A percentile compares a stretch with the other conserved stretches of the same genome.
phyloP scores from a whole-genome alignment of 2,888 invertebrate species.

The Sinhomidia bicolor region DNA sequence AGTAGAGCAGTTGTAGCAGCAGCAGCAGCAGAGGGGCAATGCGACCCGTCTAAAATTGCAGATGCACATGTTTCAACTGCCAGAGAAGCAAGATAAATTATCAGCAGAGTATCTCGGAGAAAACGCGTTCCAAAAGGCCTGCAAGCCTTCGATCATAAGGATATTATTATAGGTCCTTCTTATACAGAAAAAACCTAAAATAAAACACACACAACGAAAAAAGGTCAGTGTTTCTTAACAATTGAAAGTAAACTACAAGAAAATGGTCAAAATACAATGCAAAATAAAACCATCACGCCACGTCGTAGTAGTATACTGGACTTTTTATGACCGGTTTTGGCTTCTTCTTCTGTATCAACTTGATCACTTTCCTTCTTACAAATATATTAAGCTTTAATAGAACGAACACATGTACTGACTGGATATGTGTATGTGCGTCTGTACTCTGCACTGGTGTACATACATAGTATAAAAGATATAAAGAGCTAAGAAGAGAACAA shows the following conservation, averaged over 20 bases:
- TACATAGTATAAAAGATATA: background rate
- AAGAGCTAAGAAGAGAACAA: background rate
- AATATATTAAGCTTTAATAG: background rate
- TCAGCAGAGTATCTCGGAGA: background rate
- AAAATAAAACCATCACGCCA: conserved; percentile 15
- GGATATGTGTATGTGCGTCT: background rate
- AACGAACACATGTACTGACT: background rate
- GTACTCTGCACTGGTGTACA: too few species aligned
- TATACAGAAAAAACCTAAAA: too few species aligned
- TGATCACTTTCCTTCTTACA: background rate
- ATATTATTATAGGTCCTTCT: too few species aligned
- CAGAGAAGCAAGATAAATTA: conserved; percentile 18
- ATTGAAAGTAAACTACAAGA: conserved; percentile 19
- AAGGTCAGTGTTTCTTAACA: background rate
- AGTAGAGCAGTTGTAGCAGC: too few species aligned
- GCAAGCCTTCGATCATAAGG: too few species aligned
- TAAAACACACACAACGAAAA: background rate
- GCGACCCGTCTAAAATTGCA: conserved; percentile 27
- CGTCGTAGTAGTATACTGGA: background rate
- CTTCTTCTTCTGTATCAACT: conserved; percentile 8
- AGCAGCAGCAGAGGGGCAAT: background rate
- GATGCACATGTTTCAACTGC: conserved; percentile 31
- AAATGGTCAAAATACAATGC: too few species aligned
- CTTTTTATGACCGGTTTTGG: conserved; percentile 21
- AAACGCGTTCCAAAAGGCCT: too few species aligned